Evolutionary conservation across 2,797 vertebrate species (phyloP), one percentile per base, ranked within the genome.

Genomic region (Pteronotus mesoamericanus): DNA sequence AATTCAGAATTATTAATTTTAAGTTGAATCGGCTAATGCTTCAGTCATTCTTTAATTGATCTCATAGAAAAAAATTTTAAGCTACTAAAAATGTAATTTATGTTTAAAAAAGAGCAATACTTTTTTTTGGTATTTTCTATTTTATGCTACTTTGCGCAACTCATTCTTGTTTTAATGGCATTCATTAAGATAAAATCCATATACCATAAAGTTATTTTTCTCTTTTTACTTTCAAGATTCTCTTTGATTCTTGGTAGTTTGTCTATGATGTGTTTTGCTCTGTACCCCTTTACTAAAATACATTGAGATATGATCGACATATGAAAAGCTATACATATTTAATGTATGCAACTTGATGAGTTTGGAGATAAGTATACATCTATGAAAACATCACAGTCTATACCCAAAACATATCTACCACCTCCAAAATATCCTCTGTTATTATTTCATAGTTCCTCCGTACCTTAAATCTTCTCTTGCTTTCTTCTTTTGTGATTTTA

Each of bases 1-100:
- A 96, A 89, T 78, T 86, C 61, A 80, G 12, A 68, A 79, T 69
- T 15, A 19, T 72, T 91, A 64, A 26, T 51, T 90, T 10, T 61
- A 94, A 90, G 80, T 97, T 72, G 0, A 39, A 92, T n/a, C 96
- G 32, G 80, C 51, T 91, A 93, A 57, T 93, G 22, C 5, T 61
- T 92, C 55, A 29, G 24, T 32, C 84, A 88, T 87, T 92, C 86
- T 51, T 4, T 93, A 77, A 89, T 61, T 51, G 0, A 69, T 39
- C 19, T 9, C 8, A 71, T 2, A 34, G 29, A 93, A 78, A 57
- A 57, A 46, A 1, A 85, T 42, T 91, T 2, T 72, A 9, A 42
- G 5, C 4, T 22, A 34, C 7, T 44, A 21, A 78, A 78, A n/a
- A n/a, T 44, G 9, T 7, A 11, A 18, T 48, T 37, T 39, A 37